These are phyloP conservation scores for Chaetophractus vellerosus DNA, from an alignment of 2,797 vertebrate species.

Conservation along the genomic window DNA sequence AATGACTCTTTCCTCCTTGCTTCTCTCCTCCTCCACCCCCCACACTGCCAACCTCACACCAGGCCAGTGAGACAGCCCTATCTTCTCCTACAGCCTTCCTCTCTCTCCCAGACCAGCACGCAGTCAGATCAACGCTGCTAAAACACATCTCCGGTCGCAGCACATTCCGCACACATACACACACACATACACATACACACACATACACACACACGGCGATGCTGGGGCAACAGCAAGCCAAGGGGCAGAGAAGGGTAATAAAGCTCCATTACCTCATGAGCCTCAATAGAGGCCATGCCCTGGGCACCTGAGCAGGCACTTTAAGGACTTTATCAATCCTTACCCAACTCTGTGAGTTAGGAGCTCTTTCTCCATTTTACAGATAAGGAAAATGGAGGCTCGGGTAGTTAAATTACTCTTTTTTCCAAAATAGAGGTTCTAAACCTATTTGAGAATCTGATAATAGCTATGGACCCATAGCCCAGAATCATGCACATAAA, in stretches of 20 bases:
- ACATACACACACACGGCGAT: accelerated
- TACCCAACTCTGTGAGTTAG: background rate
- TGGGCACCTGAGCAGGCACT: background rate
- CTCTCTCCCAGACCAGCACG: background rate
- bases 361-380: background rate
- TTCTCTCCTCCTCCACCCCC: background rate
- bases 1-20: background rate
- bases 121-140: background rate
- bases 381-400: constrained; percentile 13
- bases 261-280: background rate
- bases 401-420: background rate
- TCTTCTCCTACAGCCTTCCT: background rate
- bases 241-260: background rate
- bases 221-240: background rate
- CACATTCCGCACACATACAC: background rate
- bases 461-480: background rate
- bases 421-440: background rate
- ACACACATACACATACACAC: background rate
- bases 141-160: background rate
- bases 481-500: background rate
- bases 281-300: background rate
- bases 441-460: constrained; percentile 36
- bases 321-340: background rate
- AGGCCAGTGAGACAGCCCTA: background rate
- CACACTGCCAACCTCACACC: background rate